Evolutionary conservation across 2,888 invertebrate species (phyloP).

Genomic region (Iselma pallidipennis): DNA sequence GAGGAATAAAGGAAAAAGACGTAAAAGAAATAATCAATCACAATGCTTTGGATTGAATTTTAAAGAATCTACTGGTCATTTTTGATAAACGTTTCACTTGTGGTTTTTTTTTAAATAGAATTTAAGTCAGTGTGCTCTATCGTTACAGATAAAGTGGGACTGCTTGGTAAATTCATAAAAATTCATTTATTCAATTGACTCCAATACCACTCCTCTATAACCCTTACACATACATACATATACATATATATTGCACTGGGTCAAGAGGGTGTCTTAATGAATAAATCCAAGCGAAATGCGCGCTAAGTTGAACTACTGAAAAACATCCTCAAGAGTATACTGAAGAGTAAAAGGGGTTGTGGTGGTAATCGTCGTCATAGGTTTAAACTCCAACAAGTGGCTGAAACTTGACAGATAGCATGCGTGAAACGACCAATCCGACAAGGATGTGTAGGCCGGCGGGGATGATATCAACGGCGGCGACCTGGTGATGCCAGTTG

Average conservation of each 20-base stretch:
- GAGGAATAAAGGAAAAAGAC: no score
- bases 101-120: no score
- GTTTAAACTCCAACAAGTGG: slow-evolving; percentile 42
- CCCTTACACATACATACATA: background rate
- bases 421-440: slow-evolving; percentile 50
- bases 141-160: no score
- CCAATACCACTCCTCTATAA: background rate
- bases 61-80: no score
- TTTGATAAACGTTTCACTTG: no score
- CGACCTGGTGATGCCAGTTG: slow-evolving; percentile 46
- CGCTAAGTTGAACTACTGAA: slow-evolving; percentile 8
- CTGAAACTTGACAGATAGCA: slow-evolving; percentile 42
- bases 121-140: no score
- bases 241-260: slow-evolving; percentile 19
- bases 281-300: slow-evolving; percentile 30
- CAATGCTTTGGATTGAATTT: no score
- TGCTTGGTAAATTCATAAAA: background rate
- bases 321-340: background rate
- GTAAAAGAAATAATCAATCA: no score
- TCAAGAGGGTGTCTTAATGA: slow-evolving; percentile 30
- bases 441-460: slow-evolving; percentile 45
- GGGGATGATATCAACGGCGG: slow-evolving; percentile 48
- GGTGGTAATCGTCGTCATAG: background rate
- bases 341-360: background rate
- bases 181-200: background rate